Evolutionary conservation across 2,888 invertebrate genomes (phyloP), one percentile per base, ranked within the genome.

Genomic region (Polyploca ridens): DNA sequence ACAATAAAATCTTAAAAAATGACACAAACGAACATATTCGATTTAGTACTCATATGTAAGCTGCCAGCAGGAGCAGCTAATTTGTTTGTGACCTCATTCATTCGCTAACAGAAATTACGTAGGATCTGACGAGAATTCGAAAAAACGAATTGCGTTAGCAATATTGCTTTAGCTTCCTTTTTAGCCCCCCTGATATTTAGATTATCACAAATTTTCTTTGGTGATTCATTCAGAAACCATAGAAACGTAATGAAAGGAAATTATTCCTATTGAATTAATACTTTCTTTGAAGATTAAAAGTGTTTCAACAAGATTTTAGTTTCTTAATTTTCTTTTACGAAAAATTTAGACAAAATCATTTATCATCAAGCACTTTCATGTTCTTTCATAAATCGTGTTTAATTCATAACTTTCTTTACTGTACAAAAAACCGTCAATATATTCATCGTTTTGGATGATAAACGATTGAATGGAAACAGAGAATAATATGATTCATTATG

Each of bases 271-370:
- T 44, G 13, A 44, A 44, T 14, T n/a, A 13, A 41, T 46, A 46
- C 46, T 7, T 41, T 41, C n/a, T n/a, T 46, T 46, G 46, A 62
- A 65, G 65, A 41, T 41, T 41, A 41, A 46, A 62, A 65, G 58
- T 58, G 16, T 35, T 44, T 44, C 44, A 44, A 14, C 13, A 44
- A 44, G 4, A 44, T 41, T 41, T 10, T 13, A 27, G 13, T 41
- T 11, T 8, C 41, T 41, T 10, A 41, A 41, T 41, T 41, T 41
- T 6, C 8, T 35, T 35, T 35, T 27, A 7, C 16, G 7, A 49
- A 5, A 49, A n/a, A 16, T 3, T 16, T 49, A 19, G 19, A 19
- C n/a, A 16, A 10, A 1, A 7, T 3, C 16, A 0, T 19, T 27
- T 27, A 27, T 54, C 7, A n/a, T n/a, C n/a, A n/a, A n/a, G n/a